Evolutionary conservation across 1,140 invertebrate genomes (phyloP), one percentile per base, ranked within the genome.

Genomic region (Centruroides vittatus): DNA sequence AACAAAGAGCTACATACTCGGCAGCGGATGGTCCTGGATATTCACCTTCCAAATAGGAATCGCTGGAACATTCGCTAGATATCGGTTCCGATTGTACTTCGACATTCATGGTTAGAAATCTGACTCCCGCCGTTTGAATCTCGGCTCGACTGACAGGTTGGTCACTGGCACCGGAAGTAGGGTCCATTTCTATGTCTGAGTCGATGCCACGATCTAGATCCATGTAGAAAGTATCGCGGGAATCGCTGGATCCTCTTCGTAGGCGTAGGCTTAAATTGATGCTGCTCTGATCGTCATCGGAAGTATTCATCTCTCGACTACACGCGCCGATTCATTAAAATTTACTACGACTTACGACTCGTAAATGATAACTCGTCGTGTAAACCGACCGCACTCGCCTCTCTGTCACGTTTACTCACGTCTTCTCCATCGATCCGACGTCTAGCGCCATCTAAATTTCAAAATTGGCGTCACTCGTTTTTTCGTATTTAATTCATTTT

Each of bases 171-270:
- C 70, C 72, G 12, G 73, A 73, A 13, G 73, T 69, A 55, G 83
- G 82, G 67, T 88, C 84, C 73, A 88, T 86, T 71, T 89, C 87
- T 68, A 89, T 89, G 70, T 89, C 87, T 34, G 86, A 89, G 73
- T 89, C 86, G 69, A 89, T 89, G 47, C 87, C 87, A 72, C 79
- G 78, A 67, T 86, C 86, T 69, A 89, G 87, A 74, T 88, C 86
- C 86, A 89, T 88, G 70, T 89, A 89, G 72, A 88, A 89, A 46
- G 85, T 88, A 72, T 89, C 87, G 56, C 86, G 78, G 9, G 86
- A 89, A 75, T 88, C 86, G 71, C 85, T 88, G 36, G 86, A 88
- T 35, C 86, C 86, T 57, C 86, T 81, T 64, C 87, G 80, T 67
- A 89, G 74, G 74, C 88, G 86, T 58, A 89, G 78, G 73, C 85